These are phyloP conservation scores for Actenoides hombroni DNA, from an alignment of 2,113 vertebrate genomes.

Conservation along the genomic window DNA sequence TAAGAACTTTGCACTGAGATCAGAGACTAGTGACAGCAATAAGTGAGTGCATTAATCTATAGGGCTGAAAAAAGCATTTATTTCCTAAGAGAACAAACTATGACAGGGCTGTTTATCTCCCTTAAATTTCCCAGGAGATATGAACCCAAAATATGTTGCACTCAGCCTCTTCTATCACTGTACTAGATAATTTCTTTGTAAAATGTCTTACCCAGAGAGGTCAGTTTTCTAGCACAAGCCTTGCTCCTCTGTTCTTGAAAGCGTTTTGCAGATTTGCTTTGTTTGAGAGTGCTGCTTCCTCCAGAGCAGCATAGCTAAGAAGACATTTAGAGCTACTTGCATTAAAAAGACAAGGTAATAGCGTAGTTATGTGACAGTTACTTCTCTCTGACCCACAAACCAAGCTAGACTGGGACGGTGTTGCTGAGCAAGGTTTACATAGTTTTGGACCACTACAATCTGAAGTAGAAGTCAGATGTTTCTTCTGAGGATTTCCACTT, in stretches of 20 bases:
- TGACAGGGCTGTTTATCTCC: constrained; percentile 15
- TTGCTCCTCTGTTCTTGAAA: not conserved
- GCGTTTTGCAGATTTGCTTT: not conserved
- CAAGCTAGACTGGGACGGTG: not conserved
- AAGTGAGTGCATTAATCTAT: not conserved
- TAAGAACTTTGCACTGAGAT: not conserved
- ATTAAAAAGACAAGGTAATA: not conserved
- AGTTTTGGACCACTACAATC: not conserved
- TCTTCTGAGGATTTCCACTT: not conserved
- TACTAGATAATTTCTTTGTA: not conserved
- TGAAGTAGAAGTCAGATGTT: not conserved
- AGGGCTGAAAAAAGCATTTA: not conserved
- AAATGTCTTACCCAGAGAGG: not conserved
- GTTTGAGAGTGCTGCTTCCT: not conserved
- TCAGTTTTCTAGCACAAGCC: not conserved
- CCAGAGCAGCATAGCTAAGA: not conserved
- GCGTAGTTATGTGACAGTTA: not conserved
- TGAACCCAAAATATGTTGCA: not conserved
- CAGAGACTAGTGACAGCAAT: not conserved
- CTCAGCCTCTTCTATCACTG: not conserved
- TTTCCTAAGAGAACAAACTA: not conserved
- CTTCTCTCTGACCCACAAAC: not conserved
- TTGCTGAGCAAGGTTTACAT: not conserved
- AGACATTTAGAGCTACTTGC: not conserved
- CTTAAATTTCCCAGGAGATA: constrained; percentile 17